Evolutionary conservation across 1,140 invertebrate genomes (phyloP).

Genomic region (Zaprionus davidi): DNA sequence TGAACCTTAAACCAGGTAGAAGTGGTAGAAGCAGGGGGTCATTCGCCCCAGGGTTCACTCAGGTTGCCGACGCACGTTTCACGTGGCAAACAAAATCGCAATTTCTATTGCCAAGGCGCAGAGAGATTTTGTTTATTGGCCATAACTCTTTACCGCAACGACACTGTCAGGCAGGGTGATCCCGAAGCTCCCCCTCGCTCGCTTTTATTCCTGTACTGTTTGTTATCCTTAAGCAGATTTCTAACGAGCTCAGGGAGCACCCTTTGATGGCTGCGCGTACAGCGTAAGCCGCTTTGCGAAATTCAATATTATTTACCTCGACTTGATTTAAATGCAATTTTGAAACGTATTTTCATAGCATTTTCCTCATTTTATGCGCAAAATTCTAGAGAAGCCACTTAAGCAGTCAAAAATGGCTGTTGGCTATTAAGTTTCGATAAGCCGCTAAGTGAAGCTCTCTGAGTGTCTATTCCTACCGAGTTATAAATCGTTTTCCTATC

Average conservation of each 20-base stretch:
- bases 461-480: constrained; percentile 13
- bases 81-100: constrained; percentile 49
- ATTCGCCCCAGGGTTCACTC: constrained; percentile 17
- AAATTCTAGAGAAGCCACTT: not conserved
- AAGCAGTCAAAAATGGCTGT: not conserved
- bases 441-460: constrained; percentile 13
- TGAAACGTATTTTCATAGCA: not conserved
- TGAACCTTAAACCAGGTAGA: constrained; percentile 20
- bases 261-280: not conserved
- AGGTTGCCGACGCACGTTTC: constrained; percentile 52
- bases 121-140: constrained; percentile 79
- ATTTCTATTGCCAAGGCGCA: constrained; percentile 49
- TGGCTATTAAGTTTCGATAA: constrained; percentile 27
- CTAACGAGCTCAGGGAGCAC: constrained; percentile 14
- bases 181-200: not conserved
- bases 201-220: not conserved
- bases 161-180: constrained; percentile 41
- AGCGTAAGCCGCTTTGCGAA: constrained; percentile 30
- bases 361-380: not conserved
- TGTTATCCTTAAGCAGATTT: constrained; percentile 13
- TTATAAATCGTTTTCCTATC: constrained; percentile 36
- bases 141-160: constrained; percentile 79
- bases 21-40: too few relatives aligned
- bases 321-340: constrained; percentile 31
- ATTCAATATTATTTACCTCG: constrained; percentile 27